Evolutionary conservation across 2,888 invertebrate species (phyloP).

Genomic region (Tachina lurida): DNA sequence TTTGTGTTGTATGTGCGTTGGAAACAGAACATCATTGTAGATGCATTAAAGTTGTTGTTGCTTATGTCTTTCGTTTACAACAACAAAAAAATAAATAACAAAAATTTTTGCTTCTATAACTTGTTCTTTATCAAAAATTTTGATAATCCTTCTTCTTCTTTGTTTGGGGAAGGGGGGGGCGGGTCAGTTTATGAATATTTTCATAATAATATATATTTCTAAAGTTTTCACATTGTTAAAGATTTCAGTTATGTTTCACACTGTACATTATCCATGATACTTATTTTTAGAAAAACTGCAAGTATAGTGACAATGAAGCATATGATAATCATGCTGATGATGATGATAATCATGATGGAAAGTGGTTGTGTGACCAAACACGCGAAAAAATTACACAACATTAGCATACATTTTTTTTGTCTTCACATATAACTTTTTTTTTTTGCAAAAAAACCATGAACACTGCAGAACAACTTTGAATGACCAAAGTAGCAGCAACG

Average conservation of each 20-base stretch:
- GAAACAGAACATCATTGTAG: too few relatives aligned
- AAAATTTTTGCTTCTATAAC: too few relatives aligned
- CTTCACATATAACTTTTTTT: conserved; percentile 16
- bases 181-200: too few relatives aligned
- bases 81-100: too few relatives aligned
- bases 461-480: conserved; percentile 18
- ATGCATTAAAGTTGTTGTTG: too few relatives aligned
- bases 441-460: not conserved
- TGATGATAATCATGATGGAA: conserved; percentile 54
- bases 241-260: not conserved
- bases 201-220: too few relatives aligned
- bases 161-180: too few relatives aligned
- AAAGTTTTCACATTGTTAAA: not conserved
- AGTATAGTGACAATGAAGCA: conserved; percentile 1
- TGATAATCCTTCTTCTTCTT: too few relatives aligned
- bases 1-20: too few relatives aligned
- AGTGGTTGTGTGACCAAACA: conserved; percentile 58
- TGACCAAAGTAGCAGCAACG: conserved; percentile 19
- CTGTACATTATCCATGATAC: not conserved
- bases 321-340: conserved; percentile 45
- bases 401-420: conserved; percentile 50
- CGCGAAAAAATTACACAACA: conserved; percentile 67
- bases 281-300: not conserved
- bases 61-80: too few relatives aligned
- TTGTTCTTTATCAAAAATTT: too few relatives aligned